Conservation (phyloP, 2,797 vertebrate genomes). For the Poecilia wingei region DNA sequence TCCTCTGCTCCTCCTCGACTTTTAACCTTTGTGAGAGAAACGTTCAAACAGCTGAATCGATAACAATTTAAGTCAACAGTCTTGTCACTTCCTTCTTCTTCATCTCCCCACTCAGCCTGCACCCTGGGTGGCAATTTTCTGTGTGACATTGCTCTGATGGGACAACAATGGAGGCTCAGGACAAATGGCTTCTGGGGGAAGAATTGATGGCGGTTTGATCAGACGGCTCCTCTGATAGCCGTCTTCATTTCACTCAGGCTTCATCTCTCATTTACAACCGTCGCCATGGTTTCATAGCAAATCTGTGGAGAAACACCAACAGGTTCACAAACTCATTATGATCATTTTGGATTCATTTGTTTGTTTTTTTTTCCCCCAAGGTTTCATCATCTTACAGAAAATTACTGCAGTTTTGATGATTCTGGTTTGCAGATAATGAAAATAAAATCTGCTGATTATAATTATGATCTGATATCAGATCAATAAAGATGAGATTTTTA, state of each 20-base stretch:
- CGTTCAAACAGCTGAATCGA: conserved; percentile 74
- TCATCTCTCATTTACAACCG: neutral
- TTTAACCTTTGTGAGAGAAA: conserved; percentile 66
- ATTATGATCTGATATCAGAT: neutral
- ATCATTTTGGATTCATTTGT: neutral
- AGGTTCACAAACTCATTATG: neutral
- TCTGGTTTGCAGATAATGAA: neutral
- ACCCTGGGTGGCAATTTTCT: conserved; percentile 70
- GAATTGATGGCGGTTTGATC: conserved; percentile 53
- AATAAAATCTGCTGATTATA: neutral
- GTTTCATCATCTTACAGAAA: neutral
- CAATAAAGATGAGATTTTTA: neutral
- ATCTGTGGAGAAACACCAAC: neutral
- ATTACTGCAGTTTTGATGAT: neutral
- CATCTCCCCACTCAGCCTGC: conserved; percentile 61
- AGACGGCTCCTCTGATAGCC: conserved; percentile 54
- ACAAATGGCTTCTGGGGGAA: conserved; percentile 60
- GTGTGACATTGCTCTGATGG: conserved; percentile 55
- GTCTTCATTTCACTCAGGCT: conserved; percentile 23
- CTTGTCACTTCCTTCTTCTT: conserved; percentile 69
- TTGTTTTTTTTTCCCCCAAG: neutral
- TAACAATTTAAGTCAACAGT: conserved; percentile 75
- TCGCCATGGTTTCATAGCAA: neutral
- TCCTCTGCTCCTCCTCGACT: conserved; percentile 42
- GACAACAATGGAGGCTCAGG: conserved; percentile 61